A percentile compares a stretch with the other conserved stretches of the same genome.
These are phyloP conservation scores for Caenorhabditis macrosperma DNA, from an alignment of 2,888 invertebrate species.

Conservation along the genomic window DNA sequence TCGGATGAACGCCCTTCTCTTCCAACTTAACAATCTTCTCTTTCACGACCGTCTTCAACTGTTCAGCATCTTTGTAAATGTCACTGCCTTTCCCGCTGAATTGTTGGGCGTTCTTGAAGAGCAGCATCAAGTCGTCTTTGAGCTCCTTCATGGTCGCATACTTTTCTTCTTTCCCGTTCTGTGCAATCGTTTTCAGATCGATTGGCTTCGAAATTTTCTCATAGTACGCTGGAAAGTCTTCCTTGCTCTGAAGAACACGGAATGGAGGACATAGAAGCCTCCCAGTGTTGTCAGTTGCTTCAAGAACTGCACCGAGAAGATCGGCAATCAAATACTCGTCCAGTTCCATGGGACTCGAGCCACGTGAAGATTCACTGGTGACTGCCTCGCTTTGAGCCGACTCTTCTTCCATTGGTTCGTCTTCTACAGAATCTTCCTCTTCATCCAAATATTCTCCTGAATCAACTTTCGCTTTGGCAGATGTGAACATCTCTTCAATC, in stretches of 20 bases:
- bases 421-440: constrained; percentile 36
- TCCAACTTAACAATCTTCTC: constrained; percentile 60
- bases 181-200: constrained; percentile 93
- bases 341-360: constrained; percentile 79
- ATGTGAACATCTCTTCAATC: constrained; percentile 86
- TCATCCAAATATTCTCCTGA: constrained; percentile 51
- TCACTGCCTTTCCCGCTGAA: constrained; percentile 97
- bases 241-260: constrained; percentile 92
- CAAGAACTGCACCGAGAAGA: constrained; percentile 91
- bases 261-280: constrained; percentile 91
- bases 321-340: constrained; percentile 86
- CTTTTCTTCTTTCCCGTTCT: constrained; percentile 86
- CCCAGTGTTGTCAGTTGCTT: constrained; percentile 88
- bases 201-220: constrained; percentile 94
- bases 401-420: constrained; percentile 28
- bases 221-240: constrained; percentile 95
- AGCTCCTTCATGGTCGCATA: constrained; percentile 88
- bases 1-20: constrained; percentile 65
- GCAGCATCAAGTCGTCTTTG: constrained; percentile 90
- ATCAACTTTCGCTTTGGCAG: constrained; percentile 51
- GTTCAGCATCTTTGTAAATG: constrained; percentile 93
- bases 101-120: constrained; percentile 93
- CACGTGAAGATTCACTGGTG: constrained; percentile 83
- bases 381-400: constrained; percentile 9
- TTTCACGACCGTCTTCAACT: constrained; percentile 85